Base-by-base conservation (phyloP, 2,797 vertebrate genomes). In the Liparis tanakae region DNA sequence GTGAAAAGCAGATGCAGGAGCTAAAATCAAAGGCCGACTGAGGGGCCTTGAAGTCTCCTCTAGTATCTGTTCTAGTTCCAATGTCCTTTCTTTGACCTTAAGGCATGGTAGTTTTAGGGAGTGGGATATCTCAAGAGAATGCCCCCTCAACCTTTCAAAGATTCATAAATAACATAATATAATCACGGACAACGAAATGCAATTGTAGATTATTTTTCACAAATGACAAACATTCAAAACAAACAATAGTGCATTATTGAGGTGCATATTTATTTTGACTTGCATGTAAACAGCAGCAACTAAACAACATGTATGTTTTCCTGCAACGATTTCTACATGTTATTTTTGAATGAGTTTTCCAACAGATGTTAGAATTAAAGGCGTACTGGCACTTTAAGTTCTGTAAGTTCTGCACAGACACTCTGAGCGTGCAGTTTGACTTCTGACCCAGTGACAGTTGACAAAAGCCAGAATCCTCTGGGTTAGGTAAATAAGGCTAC, bases 401-500 rank as follows among this genome's bases (percentile, higher is more conserved):
- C 51, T 53, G 51, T 25, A 53, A 51, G 8, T 51, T 53, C 53
- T 48, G 14, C 1, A 22, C n/a, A 6, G 37, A 60, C 48, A 50
- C 41, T 37, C 17, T 34, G 55, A 36, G 54, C 13, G 7, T 57
- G 43, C 67, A 67, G 62, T 43, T 69, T 82, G 74, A 85, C 88
- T 62, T 70, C 68, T 85, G 76, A 88, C 82, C 83, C 12, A 74
- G 59, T 71, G 66, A 85, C 79, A 73, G 75, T 71, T 85, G 77
- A 85, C 67, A 82, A 72, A 79, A 76, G 82, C 81, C 85, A 88
- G 80, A 80, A 84, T 86, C 51, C 74, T 50, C 68, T 75, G 80
- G 75, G 72, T 78, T 89, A 82, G 53, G 70, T 85, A 88, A 85
- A 87, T 85, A 87, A 63, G 22, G 64, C 61, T 69, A 50, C 17